Evolutionary conservation across 2,113 vertebrate genomes (phyloP), one percentile per base, ranked within the genome.

Genomic region (Vombatus ursinus): DNA sequence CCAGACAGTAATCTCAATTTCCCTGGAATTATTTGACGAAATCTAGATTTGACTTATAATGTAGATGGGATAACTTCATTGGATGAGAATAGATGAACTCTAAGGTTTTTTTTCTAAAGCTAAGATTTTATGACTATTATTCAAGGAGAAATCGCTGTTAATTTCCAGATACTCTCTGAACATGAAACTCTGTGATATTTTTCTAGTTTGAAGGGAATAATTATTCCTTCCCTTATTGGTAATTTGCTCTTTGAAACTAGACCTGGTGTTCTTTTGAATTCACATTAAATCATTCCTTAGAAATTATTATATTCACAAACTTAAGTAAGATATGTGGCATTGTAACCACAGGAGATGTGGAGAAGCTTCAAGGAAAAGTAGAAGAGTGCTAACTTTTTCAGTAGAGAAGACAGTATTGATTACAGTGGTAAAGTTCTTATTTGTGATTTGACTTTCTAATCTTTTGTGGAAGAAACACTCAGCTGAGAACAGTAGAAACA

Each of bases 1-100:
- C 14, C 44, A 84, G 37, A 44, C 8, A 44, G 37, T 22, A 84
- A 84, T 14, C n/a, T 84, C n/a, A 8, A 22, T 84, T 44, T 84
- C n/a, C 2, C 19, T 84, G 68, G 8, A 91, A 84, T 90, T 93
- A 47, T 92, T 95, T 95, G 53, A 90, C 25, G 57, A 84, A 84
- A 16, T 0, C 68, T 84, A 44, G 37, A 84, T 84, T 19, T 2
- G 37, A 44, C 16, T 44, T 22, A 4, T 90, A 8, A 25, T 91
- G 3, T 48, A 90, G 47, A 93, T 90, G 53, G 49, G 37, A 52
- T 68, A 0, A 48, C 3, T 84, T 10, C 47, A 7, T 28, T 68
- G 47, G 11, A 8, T 94, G 68, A 23, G 44, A 51, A 50, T 96
- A 48, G 0, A 92, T 91, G 25, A 47, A 25, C 48, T 92, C 51